Percentiles rank a stretch among this genome's conserved stretches.
These are phyloP conservation scores for Pocillopora damicornis DNA, from an alignment of 64 coral and sea anemone species.

Conservation along the genomic window DNA sequence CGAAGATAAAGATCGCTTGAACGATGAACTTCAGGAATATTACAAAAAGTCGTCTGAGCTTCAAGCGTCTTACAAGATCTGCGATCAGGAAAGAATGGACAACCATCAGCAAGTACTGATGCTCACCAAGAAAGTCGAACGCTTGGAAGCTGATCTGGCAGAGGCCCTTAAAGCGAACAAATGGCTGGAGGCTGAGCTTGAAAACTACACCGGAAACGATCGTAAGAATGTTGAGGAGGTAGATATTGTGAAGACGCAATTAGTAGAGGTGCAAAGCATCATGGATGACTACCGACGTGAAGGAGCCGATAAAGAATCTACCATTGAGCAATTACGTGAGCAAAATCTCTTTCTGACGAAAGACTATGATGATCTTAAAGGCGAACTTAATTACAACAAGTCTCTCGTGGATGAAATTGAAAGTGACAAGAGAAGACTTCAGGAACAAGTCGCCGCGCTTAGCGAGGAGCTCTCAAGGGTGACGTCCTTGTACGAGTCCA, in stretches of 20 bases:
- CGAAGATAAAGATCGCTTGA: slow-evolving; percentile 73
- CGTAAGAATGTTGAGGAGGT: slow-evolving; percentile 58
- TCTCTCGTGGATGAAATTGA: slow-evolving; percentile 62
- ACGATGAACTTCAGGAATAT: slow-evolving; percentile 66
- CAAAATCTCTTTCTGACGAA: slow-evolving; percentile 59
- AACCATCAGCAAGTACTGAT: slow-evolving; percentile 61
- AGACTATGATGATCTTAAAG: slow-evolving; percentile 56
- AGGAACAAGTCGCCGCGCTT: slow-evolving; percentile 50
- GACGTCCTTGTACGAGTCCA: slow-evolving; percentile 47
- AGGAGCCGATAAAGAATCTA: slow-evolving; percentile 65
- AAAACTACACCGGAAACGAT: slow-evolving; percentile 40
- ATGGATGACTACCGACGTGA: slow-evolving; percentile 72
- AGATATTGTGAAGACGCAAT: slow-evolving; percentile 66
- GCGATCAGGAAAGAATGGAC: slow-evolving; percentile 66
- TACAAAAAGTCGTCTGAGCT: slow-evolving; percentile 71
- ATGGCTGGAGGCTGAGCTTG: slow-evolving; percentile 48
- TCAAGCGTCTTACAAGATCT: slow-evolving; percentile 67
- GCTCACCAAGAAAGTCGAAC: slow-evolving; percentile 56
- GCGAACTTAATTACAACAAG: slow-evolving; percentile 39
- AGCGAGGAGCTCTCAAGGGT: slow-evolving; percentile 64
- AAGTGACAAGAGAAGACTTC: slow-evolving; percentile 67
- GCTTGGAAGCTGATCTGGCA: slow-evolving; percentile 61
- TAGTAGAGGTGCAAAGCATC: slow-evolving; percentile 74
- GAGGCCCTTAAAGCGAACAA: slow-evolving; percentile 53
- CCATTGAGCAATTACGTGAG: slow-evolving; percentile 66